Evolutionary conservation across 2,797 vertebrate species (phyloP).

Genomic region (Gouania willdenowi): DNA sequence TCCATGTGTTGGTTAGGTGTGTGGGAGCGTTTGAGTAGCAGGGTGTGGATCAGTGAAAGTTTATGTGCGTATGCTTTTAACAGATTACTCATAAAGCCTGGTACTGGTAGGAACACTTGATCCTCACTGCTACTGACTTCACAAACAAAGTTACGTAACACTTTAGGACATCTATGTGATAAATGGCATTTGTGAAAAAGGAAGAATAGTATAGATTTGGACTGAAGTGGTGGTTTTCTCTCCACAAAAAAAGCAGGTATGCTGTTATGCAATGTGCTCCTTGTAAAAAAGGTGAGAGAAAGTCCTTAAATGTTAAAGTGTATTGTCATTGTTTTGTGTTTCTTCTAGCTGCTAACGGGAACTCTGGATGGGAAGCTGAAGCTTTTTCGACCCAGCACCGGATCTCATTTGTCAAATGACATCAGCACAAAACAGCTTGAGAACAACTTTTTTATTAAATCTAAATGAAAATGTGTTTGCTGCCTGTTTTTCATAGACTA

Average conservation of each 20-base stretch:
- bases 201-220: conserved; percentile 9
- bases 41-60: conserved; percentile 15
- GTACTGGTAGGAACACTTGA: conserved; percentile 11
- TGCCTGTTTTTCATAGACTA: too few relatives aligned
- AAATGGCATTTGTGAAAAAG: conserved; percentile 36
- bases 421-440: too few relatives aligned
- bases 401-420: conserved; percentile 39
- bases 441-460: too few relatives aligned
- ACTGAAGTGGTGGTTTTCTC: background rate
- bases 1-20: conserved; percentile 1
- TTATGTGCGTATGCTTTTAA: conserved; percentile 32
- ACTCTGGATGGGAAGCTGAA: conserved; percentile 84
- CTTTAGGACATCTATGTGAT: conserved; percentile 10
- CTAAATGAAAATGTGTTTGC: too few relatives aligned
- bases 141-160: conserved; percentile 45
- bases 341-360: conserved; percentile 80
- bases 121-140: conserved; percentile 2
- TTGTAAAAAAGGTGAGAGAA: conserved; percentile 17
- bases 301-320: conserved; percentile 7
- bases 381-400: conserved; percentile 69
- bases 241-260: conserved; percentile 21
- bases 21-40: background rate
- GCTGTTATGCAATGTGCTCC: conserved; percentile 17
- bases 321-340: conserved; percentile 15
- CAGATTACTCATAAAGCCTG: conserved; percentile 25